Evolutionary conservation across 2,113 vertebrate genomes (phyloP).

Genomic region (Polypterus senegalus): DNA sequence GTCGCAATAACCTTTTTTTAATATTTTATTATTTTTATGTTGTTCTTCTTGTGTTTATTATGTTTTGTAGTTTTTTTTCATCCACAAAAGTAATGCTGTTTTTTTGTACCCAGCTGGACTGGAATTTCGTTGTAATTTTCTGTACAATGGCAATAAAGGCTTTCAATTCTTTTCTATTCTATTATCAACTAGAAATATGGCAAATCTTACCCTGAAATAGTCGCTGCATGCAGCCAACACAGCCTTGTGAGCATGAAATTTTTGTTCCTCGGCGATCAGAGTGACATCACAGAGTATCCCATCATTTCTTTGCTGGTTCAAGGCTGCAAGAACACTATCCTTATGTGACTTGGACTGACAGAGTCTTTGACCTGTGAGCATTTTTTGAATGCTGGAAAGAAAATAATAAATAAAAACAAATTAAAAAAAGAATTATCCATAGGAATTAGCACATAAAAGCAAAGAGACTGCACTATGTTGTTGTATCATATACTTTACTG

Average conservation of each 20-base stretch:
- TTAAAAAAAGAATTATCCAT: slow-evolving; percentile 9
- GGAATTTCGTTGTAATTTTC: too few species aligned
- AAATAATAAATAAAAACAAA: slow-evolving; percentile 18
- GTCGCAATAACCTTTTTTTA: too few species aligned
- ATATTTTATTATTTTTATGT: too few species aligned
- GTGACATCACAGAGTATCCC: slow-evolving; percentile 89
- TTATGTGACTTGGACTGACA: slow-evolving; percentile 94
- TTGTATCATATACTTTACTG: too few species aligned
- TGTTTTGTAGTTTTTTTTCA: too few species aligned
- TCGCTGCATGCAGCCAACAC: slow-evolving; percentile 93
- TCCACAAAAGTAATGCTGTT: too few species aligned
- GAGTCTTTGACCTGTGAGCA: slow-evolving; percentile 91
- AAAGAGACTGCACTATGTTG: neutral
- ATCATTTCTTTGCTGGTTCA: slow-evolving; percentile 91
- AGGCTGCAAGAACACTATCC: slow-evolving; percentile 74
- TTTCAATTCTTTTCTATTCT: too few species aligned
- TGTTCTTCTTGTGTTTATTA: too few species aligned
- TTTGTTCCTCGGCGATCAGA: slow-evolving; percentile 85
- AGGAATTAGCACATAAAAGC: neutral
- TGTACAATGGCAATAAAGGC: too few species aligned
- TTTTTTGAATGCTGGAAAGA: slow-evolving; percentile 63
- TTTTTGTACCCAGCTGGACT: too few species aligned
- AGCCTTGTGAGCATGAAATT: slow-evolving; percentile 91
- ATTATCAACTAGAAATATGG: neutral
- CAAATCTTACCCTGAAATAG: slow-evolving; percentile 81